Conservation (phyloP, 2,888 invertebrate genomes). For the Drosophila differens region DNA sequence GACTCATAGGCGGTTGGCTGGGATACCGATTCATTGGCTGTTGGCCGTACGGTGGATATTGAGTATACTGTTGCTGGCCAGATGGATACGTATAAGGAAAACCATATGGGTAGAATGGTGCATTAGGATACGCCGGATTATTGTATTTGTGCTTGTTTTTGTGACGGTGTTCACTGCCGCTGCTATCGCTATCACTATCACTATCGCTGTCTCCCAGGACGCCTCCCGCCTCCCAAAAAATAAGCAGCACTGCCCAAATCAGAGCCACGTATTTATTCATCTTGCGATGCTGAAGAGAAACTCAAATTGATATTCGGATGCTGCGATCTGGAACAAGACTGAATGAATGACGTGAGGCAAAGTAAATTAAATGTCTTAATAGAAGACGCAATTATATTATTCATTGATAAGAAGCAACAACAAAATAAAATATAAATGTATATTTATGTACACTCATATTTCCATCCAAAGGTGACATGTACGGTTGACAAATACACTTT, state of each 20-base stretch:
- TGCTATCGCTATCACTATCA: conserved; percentile 27
- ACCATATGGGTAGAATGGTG: not conserved
- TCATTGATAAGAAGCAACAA: conserved; percentile 50
- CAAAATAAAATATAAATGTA: not conserved
- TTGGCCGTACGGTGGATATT: conserved; percentile 7
- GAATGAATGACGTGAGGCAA: conserved; percentile 28
- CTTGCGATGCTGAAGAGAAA: not conserved
- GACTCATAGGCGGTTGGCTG: not conserved
- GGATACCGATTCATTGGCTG: conserved; percentile 16
- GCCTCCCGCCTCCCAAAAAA: conserved; percentile 9
- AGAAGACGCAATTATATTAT: conserved; percentile 26
- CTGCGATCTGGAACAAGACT: conserved; percentile 42
- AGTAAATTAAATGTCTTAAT: conserved; percentile 21
- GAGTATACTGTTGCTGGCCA: conserved; percentile 6
- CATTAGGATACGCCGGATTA: conserved; percentile 39
- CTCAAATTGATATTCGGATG: conserved; percentile 5
- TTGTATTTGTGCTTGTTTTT: conserved; percentile 48
- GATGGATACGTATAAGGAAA: conserved; percentile 23
- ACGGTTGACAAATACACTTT: conserved; percentile 11
- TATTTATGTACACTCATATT: not conserved
- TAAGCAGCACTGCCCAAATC: conserved; percentile 36
- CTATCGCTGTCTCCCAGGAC: conserved; percentile 49
- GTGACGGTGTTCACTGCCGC: not conserved
- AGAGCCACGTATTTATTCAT: conserved; percentile 35
- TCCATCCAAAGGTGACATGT: conserved; percentile 5